Percentiles rank a stretch among this genome's conserved stretches.
These are phyloP conservation scores for Rhinichthys osculus DNA, from an alignment of 2,797 vertebrate genomes.

Conservation along the genomic window DNA sequence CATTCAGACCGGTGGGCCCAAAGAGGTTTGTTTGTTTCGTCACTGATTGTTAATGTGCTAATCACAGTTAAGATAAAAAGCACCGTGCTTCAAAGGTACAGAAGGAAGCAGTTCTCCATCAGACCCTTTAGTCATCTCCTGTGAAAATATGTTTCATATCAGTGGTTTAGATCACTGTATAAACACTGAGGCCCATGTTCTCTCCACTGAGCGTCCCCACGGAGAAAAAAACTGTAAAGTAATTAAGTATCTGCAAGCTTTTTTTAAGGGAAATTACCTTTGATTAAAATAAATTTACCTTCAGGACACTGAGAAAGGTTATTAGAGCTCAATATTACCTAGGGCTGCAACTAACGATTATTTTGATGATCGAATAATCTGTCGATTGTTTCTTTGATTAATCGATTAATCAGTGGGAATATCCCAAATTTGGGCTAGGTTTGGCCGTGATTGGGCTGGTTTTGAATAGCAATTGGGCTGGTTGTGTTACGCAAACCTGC, in stretches of 20 bases:
- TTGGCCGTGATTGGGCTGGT: not conserved
- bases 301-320: not conserved
- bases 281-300: slow-evolving; percentile 2
- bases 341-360: not conserved
- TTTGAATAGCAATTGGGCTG: not conserved
- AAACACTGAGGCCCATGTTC: not conserved
- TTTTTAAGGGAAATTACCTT: slow-evolving; percentile 10
- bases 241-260: not conserved
- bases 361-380: not conserved
- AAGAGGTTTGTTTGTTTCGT: slow-evolving; percentile 84
- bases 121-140: not conserved
- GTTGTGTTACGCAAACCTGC: not conserved
- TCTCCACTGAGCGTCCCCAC: not conserved
- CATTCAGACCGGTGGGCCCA: slow-evolving; percentile 91
- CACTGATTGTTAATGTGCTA: not conserved
- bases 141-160: slow-evolving; percentile 37
- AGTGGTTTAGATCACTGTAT: slow-evolving; percentile 30
- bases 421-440: not conserved
- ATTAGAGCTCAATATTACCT: not conserved
- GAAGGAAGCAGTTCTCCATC: not conserved
- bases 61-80: not conserved
- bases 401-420: not conserved
- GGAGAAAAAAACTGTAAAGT: not conserved
- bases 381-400: not conserved
- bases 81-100: not conserved